Evolutionary conservation across 2,113 vertebrate genomes (phyloP).

Genomic region (Trichechus manatus): DNA sequence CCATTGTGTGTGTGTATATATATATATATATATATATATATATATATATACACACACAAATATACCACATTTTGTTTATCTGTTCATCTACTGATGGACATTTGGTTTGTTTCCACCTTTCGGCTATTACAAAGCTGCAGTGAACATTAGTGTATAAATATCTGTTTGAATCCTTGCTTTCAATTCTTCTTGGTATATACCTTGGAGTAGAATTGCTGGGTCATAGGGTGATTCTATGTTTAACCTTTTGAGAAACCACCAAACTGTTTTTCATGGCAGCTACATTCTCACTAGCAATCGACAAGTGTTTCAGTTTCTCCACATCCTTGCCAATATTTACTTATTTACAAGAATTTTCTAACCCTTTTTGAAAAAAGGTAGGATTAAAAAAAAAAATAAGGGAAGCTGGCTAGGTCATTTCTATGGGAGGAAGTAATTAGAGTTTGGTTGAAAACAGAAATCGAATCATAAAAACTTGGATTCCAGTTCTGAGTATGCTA

Average conservation of each 20-base stretch:
- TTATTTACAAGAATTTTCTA: too few relatives aligned
- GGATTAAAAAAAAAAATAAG: neutral
- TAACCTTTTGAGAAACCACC: neutral
- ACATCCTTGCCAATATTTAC: too few relatives aligned
- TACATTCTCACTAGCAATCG: neutral
- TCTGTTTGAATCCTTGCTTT: neutral
- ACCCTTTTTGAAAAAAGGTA: neutral
- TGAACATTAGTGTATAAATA: too few relatives aligned
- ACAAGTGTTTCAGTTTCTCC: neutral
- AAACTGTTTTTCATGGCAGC: neutral
- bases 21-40: too few relatives aligned
- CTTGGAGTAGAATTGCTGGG: neutral
- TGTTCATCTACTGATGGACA: too few relatives aligned
- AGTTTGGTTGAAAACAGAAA: neutral
- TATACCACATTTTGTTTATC: too few relatives aligned
- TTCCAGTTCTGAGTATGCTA: neutral
- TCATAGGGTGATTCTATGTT: neutral
- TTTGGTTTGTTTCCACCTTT: too few relatives aligned
- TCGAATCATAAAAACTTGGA: neutral
- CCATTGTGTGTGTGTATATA: too few relatives aligned
- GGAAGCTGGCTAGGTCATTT: neutral
- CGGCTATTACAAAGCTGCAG: too few relatives aligned
- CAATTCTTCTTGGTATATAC: too few relatives aligned
- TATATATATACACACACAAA: too few relatives aligned
- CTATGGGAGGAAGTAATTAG: neutral